phyloP scores from a whole-genome alignment of 1,140 invertebrate genomes.

The Nomia melanderi region DNA sequence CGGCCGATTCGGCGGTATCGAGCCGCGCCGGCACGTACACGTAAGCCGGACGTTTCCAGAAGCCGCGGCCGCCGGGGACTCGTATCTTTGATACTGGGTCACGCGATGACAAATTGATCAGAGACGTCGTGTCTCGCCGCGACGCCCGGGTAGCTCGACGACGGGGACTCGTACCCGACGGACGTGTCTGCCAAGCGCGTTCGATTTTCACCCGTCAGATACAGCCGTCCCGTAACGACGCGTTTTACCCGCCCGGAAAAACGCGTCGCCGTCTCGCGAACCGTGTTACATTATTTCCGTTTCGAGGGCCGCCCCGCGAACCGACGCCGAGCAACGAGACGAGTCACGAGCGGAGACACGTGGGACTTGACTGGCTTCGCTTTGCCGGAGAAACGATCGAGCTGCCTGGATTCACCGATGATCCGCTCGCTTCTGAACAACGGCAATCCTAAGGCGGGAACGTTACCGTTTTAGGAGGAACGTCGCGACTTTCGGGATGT shows the following conservation, averaged over 20 bases:
- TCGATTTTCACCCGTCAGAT: slow-evolving; percentile 41
- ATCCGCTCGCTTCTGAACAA: too few species aligned
- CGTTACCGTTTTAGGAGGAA: too few species aligned
- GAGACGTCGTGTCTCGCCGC: slow-evolving; percentile 39
- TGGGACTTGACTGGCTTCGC: too few species aligned
- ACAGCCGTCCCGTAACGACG: background rate
- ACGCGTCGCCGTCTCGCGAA: background rate
- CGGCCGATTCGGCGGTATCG: background rate
- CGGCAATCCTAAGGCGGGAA: too few species aligned
- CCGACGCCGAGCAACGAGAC: background rate
- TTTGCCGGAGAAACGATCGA: too few species aligned
- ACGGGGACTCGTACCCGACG: background rate
- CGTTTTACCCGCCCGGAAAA: slow-evolving; percentile 13
- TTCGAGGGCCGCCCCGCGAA: background rate
- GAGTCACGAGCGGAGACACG: too few species aligned
- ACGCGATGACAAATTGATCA: slow-evolving; percentile 67
- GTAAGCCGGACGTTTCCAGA: slow-evolving; percentile 44
- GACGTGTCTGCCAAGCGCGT: background rate
- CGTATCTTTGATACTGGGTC: slow-evolving; percentile 65
- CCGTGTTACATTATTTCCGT: slow-evolving; percentile 17
- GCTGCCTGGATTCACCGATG: too few species aligned
- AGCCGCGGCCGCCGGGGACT: slow-evolving; percentile 52
- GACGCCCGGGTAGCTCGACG: background rate
- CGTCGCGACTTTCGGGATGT: too few species aligned
- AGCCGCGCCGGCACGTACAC: slow-evolving; percentile 5